A percentile compares a stretch with the other conserved stretches of the same genome.
These are phyloP conservation scores for Lordiphosa fenestrarum DNA, from an alignment of 2,888 invertebrate species.

Conservation along the genomic window DNA sequence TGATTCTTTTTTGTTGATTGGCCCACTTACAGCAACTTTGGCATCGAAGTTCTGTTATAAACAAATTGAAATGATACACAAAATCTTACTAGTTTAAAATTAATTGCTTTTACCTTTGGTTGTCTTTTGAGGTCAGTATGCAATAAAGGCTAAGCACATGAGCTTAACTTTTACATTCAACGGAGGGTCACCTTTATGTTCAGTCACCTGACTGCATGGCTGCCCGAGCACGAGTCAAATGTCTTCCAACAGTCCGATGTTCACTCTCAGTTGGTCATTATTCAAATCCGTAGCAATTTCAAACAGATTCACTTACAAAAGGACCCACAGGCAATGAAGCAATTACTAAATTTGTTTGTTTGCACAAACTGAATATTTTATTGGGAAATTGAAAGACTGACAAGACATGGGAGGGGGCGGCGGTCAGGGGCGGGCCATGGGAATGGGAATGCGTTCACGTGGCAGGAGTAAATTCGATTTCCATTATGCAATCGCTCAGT, in stretches of 20 bases:
- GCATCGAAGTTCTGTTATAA: too few species aligned
- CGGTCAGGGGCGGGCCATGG: neutral
- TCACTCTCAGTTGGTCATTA: conserved; percentile 1
- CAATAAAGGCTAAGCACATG: too few species aligned
- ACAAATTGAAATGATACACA: neutral
- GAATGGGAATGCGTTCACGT: conserved; percentile 4
- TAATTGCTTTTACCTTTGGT: too few species aligned
- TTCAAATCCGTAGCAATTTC: conserved; percentile 4
- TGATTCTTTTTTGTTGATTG: too few species aligned
- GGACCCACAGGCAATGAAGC: conserved; percentile 9
- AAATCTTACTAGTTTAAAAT: too few species aligned
- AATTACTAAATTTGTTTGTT: conserved; percentile 16
- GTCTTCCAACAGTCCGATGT: too few species aligned
- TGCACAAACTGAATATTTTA: conserved; percentile 13
- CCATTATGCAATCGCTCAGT: conserved; percentile 61
- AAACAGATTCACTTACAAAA: conserved; percentile 1
- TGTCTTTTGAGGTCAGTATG: too few species aligned
- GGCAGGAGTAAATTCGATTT: conserved; percentile 54
- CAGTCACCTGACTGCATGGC: too few species aligned
- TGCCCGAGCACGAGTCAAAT: too few species aligned
- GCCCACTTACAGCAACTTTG: too few species aligned
- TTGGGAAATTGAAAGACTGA: conserved; percentile 6
- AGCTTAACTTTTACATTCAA: too few species aligned
- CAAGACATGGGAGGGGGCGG: conserved; percentile 3
- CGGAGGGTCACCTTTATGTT: too few species aligned